Conservation (phyloP, 2,888 invertebrate species). For the Dicyrtoma fusca region DNA sequence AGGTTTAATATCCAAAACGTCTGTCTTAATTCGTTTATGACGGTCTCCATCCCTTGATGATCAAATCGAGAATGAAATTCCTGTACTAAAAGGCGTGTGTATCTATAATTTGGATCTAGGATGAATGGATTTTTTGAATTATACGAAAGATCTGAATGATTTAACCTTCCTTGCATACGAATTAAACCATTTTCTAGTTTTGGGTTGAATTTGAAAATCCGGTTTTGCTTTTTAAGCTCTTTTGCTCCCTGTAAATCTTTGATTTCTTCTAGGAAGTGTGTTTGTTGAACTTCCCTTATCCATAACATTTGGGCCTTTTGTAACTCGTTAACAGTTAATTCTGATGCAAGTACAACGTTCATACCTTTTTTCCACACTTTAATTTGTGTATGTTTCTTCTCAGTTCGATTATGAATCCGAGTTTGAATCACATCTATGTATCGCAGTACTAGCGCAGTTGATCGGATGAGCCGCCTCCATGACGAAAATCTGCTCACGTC, state of each 20-base stretch:
- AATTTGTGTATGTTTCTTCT: too few species aligned
- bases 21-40: slow-evolving; percentile 31
- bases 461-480: background rate
- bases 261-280: background rate
- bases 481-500: slow-evolving; percentile 5
- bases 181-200: background rate
- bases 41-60: slow-evolving; percentile 35
- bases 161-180: background rate
- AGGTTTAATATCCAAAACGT: slow-evolving; percentile 34
- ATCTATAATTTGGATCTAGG: slow-evolving; percentile 24
- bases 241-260: too few species aligned
- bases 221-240: background rate
- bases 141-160: too few species aligned
- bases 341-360: too few species aligned
- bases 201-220: background rate
- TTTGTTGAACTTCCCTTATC: background rate
- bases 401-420: too few species aligned
- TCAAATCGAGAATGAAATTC: slow-evolving; percentile 5
- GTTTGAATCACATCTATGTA: background rate
- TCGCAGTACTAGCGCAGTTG: slow-evolving; percentile 1
- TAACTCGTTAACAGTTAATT: background rate
- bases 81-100: slow-evolving; percentile 12
- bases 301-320: background rate
- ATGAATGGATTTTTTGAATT: too few species aligned
- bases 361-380: too few species aligned